These are phyloP conservation scores for Podarcis siculus DNA, from an alignment of 2,797 vertebrate species.

Conservation along the genomic window DNA sequence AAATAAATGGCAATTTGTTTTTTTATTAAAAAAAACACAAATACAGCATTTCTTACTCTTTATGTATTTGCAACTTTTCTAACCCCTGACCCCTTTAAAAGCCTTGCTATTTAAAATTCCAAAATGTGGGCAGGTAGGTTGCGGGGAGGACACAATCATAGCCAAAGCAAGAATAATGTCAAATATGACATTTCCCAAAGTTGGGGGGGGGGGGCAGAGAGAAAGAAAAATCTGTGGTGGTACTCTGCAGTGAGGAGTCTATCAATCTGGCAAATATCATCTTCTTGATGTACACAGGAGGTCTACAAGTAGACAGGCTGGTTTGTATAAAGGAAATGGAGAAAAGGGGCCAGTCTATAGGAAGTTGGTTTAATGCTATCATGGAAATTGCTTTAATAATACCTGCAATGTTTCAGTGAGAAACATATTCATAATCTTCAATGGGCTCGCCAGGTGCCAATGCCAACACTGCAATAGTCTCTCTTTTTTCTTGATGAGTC, in stretches of 20 bases:
- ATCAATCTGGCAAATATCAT: neutral
- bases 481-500: slow-evolving; percentile 53
- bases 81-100: neutral
- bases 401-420: neutral
- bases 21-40: too few relatives aligned
- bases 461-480: slow-evolving; percentile 54
- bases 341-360: neutral
- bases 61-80: too few relatives aligned
- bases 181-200: neutral
- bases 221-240: neutral
- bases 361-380: neutral
- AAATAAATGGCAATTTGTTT: neutral
- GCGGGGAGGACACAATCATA: neutral
- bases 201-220: neutral
- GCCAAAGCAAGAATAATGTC: neutral
- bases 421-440: slow-evolving; percentile 24
- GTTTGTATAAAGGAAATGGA: neutral
- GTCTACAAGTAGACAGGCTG: neutral
- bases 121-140: neutral
- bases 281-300: neutral
- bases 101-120: neutral
- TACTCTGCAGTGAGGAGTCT: neutral
- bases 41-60: too few relatives aligned
- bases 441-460: slow-evolving; percentile 53
- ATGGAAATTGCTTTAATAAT: slow-evolving; percentile 13